phyloP scores from a whole-genome alignment of 2,888 invertebrate genomes.

The Drosophila infuscata region DNA sequence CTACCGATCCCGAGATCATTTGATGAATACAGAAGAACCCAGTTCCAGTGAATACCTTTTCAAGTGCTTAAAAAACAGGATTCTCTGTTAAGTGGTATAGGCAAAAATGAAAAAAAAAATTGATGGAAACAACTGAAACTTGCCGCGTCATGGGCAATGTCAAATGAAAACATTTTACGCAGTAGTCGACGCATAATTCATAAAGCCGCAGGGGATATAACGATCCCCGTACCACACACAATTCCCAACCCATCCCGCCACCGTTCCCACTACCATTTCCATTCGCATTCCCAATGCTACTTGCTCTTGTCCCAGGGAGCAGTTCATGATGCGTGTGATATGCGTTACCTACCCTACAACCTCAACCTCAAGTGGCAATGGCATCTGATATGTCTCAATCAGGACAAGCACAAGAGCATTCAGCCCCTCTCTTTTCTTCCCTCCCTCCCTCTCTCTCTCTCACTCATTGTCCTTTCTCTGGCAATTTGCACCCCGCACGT shows the following conservation, averaged over 20 bases:
- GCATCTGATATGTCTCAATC: conserved; percentile 77
- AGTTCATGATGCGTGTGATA: conserved; percentile 44
- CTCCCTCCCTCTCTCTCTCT: conserved; percentile 2
- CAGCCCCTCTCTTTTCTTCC: neutral
- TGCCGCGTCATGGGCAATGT: conserved; percentile 55
- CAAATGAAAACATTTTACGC: conserved; percentile 65
- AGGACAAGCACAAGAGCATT: conserved; percentile 18
- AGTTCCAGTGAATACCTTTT: conserved; percentile 65
- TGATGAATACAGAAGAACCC: conserved; percentile 27
- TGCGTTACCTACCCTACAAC: conserved; percentile 61
- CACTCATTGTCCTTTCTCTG: conserved; percentile 6
- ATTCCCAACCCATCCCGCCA: conserved; percentile 6
- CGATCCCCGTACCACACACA: conserved; percentile 36
- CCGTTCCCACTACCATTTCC: conserved; percentile 1
- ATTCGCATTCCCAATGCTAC: neutral
- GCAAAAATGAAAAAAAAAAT: conserved; percentile 10
- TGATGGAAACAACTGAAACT: conserved; percentile 17
- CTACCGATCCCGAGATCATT: conserved; percentile 48
- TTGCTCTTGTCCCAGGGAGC: neutral
- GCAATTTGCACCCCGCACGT: conserved; percentile 75
- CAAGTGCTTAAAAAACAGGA: conserved; percentile 61
- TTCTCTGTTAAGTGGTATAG: conserved; percentile 26
- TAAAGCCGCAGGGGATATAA: conserved; percentile 69
- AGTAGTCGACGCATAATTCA: conserved; percentile 67
- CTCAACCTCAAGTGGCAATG: conserved; percentile 52